phyloP scores from a whole-genome alignment of 2,113 vertebrate genomes.

The Melospiza georgiana region DNA sequence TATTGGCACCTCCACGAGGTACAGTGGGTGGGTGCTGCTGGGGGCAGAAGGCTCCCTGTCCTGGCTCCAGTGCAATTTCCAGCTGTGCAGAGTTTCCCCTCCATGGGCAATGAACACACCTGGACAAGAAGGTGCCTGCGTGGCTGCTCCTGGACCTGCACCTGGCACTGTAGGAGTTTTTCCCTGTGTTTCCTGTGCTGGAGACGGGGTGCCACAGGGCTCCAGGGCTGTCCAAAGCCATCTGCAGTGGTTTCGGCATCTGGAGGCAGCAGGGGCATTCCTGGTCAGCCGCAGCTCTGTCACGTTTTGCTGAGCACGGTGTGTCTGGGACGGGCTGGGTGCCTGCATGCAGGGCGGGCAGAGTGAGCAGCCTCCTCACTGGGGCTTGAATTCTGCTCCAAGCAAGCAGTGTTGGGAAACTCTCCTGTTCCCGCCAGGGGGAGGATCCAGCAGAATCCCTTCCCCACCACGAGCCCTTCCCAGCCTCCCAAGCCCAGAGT shows the following conservation, averaged over 20 bases:
- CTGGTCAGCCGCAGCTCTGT: neutral
- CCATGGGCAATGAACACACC: fast-evolving
- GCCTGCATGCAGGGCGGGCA: neutral
- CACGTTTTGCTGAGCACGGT: conserved; percentile 19
- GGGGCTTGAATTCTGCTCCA: neutral
- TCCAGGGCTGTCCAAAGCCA: neutral
- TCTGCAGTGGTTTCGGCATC: neutral
- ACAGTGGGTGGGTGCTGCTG: neutral
- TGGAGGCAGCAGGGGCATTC: neutral
- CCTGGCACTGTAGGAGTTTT: neutral
- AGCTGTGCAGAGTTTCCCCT: neutral
- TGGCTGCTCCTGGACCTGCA: neutral
- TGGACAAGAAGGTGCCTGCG: neutral
- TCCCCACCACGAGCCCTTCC: neutral
- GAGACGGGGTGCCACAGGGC: fast-evolving
- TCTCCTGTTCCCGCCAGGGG: neutral
- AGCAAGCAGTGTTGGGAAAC: conserved; percentile 48
- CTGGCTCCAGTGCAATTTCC: neutral
- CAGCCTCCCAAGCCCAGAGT: neutral
- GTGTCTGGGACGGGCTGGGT: neutral
- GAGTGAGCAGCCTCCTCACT: neutral
- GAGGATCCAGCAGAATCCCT: conserved; percentile 22
- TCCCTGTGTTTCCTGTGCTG: fast-evolving
- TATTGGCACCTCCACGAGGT: conserved; percentile 74
- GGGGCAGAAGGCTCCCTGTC: neutral